These are phyloP conservation scores for Drosophila serrata DNA, from an alignment of 1,140 invertebrate species.

Conservation along the genomic window DNA sequence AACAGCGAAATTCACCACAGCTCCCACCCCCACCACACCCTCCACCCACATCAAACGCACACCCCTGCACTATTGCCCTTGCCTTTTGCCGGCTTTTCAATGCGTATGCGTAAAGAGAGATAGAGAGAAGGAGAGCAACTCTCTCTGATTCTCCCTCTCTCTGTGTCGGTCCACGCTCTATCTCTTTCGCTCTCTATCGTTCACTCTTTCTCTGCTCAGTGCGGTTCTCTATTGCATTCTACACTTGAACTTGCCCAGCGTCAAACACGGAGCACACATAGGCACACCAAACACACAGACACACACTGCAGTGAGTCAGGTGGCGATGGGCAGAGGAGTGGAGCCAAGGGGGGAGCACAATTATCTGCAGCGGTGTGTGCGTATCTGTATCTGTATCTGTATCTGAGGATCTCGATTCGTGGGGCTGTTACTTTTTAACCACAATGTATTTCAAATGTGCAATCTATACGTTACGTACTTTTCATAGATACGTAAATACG, in stretches of 20 bases:
- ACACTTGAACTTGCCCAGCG: slow-evolving; percentile 81
- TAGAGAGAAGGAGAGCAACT: slow-evolving; percentile 1
- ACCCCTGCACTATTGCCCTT: slow-evolving; percentile 46
- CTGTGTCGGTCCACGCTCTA: slow-evolving; percentile 12
- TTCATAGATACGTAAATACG: slow-evolving; percentile 13
- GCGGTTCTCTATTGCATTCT: slow-evolving; percentile 78
- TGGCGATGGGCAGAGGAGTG: slow-evolving; percentile 4
- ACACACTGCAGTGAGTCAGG: slow-evolving; percentile 18
- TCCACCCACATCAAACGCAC: slow-evolving; percentile 11
- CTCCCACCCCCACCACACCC: slow-evolving; percentile 1
- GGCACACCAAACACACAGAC: slow-evolving; percentile 19
- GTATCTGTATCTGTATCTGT: slow-evolving; percentile 60
- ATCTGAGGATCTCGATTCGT: slow-evolving; percentile 48
- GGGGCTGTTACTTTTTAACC: slow-evolving; percentile 77
- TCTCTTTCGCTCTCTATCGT: slow-evolving; percentile 13
- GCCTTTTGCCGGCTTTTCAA: slow-evolving; percentile 77
- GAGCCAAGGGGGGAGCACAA: slow-evolving; percentile 40
- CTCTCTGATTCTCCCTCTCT: neutral
- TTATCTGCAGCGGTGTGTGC: slow-evolving; percentile 63
- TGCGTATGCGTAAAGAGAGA: slow-evolving; percentile 72
- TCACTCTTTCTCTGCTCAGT: slow-evolving; percentile 32
- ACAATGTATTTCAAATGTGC: slow-evolving; percentile 83
- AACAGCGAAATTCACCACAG: slow-evolving; percentile 66
- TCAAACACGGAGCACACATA: slow-evolving; percentile 60
- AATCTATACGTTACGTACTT: slow-evolving; percentile 62